Evolutionary conservation across 2,113 vertebrate species (phyloP).

Genomic region (Oreotrochilus melanogaster): DNA sequence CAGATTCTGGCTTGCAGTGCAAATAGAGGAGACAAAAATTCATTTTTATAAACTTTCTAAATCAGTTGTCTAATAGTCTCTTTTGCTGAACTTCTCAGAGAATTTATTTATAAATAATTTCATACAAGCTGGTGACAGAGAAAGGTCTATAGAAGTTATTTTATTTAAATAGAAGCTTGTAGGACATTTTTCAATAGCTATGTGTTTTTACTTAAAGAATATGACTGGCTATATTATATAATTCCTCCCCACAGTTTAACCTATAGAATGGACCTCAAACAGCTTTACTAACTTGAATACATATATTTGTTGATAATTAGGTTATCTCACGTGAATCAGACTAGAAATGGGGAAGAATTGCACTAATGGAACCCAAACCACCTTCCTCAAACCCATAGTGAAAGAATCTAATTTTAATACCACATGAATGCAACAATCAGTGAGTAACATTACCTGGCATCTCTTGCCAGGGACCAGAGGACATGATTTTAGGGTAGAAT

Average conservation of each 20-base stretch:
- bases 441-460: neutral
- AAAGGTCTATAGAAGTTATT: neutral
- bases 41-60: neutral
- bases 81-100: neutral
- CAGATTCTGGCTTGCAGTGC: neutral
- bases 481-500: neutral
- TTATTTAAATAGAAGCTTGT: neutral
- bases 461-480: neutral
- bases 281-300: neutral
- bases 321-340: neutral
- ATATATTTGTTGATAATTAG: neutral
- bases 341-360: neutral
- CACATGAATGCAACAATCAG: neutral
- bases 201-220: neutral
- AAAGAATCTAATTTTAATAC: neutral
- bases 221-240: neutral
- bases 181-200: neutral
- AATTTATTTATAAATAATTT: neutral
- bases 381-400: neutral
- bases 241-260: neutral
- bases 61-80: neutral
- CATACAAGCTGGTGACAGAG: neutral
- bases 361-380: neutral
- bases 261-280: neutral
- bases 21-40: neutral